Percentiles rank a stretch among this genome's conserved stretches.
Conservation (phyloP, 2,113 vertebrate species). For the Centropus unirufus region DNA sequence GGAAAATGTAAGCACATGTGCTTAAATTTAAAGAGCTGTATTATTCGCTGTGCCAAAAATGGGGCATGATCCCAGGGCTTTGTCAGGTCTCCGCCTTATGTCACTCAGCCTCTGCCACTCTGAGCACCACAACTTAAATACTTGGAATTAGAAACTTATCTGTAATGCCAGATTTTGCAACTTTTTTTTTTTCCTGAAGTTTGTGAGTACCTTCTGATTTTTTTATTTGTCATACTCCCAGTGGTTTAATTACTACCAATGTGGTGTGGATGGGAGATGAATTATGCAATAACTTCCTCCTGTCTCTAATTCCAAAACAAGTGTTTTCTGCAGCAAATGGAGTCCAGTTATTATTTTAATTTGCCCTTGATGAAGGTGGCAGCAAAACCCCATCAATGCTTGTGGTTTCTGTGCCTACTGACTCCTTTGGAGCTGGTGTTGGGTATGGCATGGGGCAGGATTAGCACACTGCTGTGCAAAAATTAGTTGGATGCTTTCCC, state of each 20-base stretch:
- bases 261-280: fast-evolving
- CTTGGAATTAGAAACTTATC: neutral
- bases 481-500: neutral
- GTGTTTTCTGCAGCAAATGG: neutral
- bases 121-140: neutral
- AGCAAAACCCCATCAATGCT: fast-evolving
- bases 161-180: neutral
- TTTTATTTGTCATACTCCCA: fast-evolving
- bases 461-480: neutral
- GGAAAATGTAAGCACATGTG: neutral
- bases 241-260: neutral
- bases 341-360: neutral
- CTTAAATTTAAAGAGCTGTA: neutral
- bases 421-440: neutral
- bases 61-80: fast-evolving
- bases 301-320: neutral
- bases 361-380: neutral
- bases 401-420: neutral
- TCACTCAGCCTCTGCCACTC: fast-evolving
- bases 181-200: neutral
- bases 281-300: neutral
- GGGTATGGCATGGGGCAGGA: neutral
- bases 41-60: neutral
- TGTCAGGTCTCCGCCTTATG: neutral
- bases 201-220: neutral